Conservation (phyloP, 2,113 vertebrate genomes). For the crab-eating macaque (Macaca fascicularis) region T2T-MFA8v1.1 NC_088380.1:7696501-7697000, state of each 20-base stretch:
- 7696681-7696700: background rate
- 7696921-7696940: background rate
- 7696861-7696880: background rate
- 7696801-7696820: background rate
- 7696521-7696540: background rate
- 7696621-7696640: background rate
- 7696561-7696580: background rate
- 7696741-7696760: background rate
- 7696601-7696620: background rate
- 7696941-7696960: background rate
- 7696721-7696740: background rate
- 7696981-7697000: background rate
- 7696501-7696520: background rate
- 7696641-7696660: background rate
- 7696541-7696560: background rate
- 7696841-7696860: background rate
- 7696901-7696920: background rate
- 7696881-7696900: background rate
- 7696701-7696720: background rate
- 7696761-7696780: background rate
- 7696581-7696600: background rate
- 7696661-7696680: background rate
- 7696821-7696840: background rate
- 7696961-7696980: background rate
- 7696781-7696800: background rate